Evolutionary conservation across 2,888 invertebrate genomes (phyloP).

Genomic region (Callyntrura sp.): DNA sequence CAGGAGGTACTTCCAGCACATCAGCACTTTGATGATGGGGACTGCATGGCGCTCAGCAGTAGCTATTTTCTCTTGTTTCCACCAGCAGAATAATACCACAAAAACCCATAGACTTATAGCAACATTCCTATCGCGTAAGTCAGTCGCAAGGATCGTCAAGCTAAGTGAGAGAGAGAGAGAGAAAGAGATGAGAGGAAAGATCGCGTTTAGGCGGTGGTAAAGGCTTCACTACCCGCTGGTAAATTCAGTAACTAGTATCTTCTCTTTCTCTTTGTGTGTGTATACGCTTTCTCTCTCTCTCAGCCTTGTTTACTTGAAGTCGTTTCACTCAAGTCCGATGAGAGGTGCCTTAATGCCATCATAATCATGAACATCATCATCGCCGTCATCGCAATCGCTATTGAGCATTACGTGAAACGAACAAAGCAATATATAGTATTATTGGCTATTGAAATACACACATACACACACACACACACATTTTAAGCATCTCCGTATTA

Average conservation of each 20-base stretch:
- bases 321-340: not conserved
- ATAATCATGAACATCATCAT: slow-evolving; percentile 22
- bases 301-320: slow-evolving; percentile 10
- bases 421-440: slow-evolving; percentile 9
- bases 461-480: not conserved
- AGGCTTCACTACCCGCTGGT: not conserved
- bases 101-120: not conserved
- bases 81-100: slow-evolving; percentile 32
- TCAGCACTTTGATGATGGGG: slow-evolving; percentile 46
- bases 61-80: slow-evolving; percentile 10
- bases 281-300: not conserved
- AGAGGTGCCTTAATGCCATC: slow-evolving; percentile 30
- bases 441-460: not conserved
- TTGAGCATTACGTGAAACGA: too few relatives aligned
- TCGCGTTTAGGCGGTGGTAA: not conserved
- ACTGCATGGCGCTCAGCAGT: slow-evolving; percentile 44
- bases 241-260: not conserved
- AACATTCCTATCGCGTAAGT: slow-evolving; percentile 13
- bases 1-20: slow-evolving; percentile 54
- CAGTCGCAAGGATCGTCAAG: not conserved
- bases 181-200: not conserved
- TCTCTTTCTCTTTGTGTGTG: slow-evolving; percentile 6
- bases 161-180: not conserved
- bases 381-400: not conserved
- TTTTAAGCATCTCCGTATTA: not conserved